Base-by-base conservation (phyloP, 1,140 invertebrate genomes). In the Conus ventricosus region DNA sequence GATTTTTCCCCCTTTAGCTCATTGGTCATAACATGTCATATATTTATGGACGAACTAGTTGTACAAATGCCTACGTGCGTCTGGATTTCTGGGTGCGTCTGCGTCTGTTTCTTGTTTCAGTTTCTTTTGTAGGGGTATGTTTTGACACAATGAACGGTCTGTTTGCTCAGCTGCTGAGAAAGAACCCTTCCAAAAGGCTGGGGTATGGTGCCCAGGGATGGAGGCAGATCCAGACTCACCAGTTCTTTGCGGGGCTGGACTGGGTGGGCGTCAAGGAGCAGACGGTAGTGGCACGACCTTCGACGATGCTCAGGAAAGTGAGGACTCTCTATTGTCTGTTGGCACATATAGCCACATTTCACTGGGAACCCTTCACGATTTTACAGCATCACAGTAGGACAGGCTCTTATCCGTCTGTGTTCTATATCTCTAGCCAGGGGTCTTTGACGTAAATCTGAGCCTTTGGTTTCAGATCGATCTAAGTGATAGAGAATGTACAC, bases 141-240 rank as follows among this genome's bases (percentile, higher is more conserved):
- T 39, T 0, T 39, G 39, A 39, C 0, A 39, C 39, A 39, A 39
- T 39, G 3, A 39, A 39, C 39, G 57, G 4, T 54, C 20, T 75
- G 13, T 25, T 63, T 60, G 55, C 5, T 7, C 84, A 87, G 85
- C 7, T 87, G 39, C 54, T 87, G 25, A 51, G 54, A 2, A 87
- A 78, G 54, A 76, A 87, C 75, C 85, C 85, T 7, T 15, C 85
- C 51, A 87, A 87, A 39, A 17, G 85, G n/a, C 75, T 78, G 6
- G 85, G 85, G 4, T 78, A 78, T 10, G 75, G 71, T 3, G n/a
- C 55, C 15, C 15, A 78, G 51, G 71, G 67, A 17, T 67, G 67
- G 63, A 11, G 51, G 39, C 39, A 87, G 51, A 80, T 87, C 57
- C 67, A 76, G 85, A 15, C 75, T 23, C 85, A 87, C 54, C 8